Evolutionary conservation across 2,888 invertebrate species (phyloP).

Genomic region (Tanypteryx hageni): DNA sequence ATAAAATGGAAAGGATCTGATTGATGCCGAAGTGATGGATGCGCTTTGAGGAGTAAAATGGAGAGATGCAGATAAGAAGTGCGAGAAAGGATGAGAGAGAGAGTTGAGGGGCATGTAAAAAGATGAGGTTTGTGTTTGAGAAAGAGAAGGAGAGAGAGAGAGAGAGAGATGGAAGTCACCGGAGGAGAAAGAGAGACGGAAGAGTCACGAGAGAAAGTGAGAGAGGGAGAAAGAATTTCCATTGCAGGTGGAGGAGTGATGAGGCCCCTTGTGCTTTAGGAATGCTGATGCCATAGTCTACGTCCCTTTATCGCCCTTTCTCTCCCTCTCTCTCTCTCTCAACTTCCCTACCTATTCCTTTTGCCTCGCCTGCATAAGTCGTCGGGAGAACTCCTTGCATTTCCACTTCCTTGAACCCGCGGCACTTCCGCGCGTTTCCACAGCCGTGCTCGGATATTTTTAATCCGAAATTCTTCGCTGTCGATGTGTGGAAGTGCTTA

Average conservation of each 20-base stretch:
- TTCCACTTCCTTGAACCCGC: background rate
- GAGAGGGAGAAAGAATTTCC: background rate
- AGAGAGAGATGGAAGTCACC: background rate
- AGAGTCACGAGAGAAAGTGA: background rate
- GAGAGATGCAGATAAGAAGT: background rate
- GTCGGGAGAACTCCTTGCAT: background rate
- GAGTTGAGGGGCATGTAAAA: background rate
- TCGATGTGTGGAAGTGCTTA: background rate
- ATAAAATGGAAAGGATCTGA: background rate
- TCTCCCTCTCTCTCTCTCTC: background rate
- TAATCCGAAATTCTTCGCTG: background rate
- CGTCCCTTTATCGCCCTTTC: background rate
- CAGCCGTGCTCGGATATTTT: conserved; percentile 9
- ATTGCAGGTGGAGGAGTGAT: background rate
- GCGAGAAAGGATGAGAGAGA: background rate
- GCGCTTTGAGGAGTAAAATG: background rate
- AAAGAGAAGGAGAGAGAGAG: background rate
- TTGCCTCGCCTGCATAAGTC: conserved; percentile 6
- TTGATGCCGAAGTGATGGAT: conserved; percentile 8
- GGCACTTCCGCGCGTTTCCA: background rate
- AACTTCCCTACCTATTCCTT: background rate
- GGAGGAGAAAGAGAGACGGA: background rate
- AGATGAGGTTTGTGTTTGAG: background rate
- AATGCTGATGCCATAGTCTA: background rate
- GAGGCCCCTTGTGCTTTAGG: background rate